Evolutionary conservation across 2,888 invertebrate genomes (phyloP).

Genomic region (Cremastinae sp.): DNA sequence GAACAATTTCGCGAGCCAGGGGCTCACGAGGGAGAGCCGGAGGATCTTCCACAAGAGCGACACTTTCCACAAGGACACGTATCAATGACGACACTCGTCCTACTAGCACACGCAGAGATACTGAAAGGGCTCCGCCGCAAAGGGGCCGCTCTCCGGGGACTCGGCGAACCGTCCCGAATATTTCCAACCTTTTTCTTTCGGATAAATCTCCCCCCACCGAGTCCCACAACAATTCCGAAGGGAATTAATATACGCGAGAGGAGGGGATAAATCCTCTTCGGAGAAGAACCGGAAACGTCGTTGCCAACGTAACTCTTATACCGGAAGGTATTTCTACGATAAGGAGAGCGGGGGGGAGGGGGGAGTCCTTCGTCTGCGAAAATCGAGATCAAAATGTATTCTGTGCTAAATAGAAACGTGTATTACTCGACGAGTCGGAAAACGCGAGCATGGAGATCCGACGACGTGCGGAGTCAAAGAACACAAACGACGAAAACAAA

Average conservation of each 20-base stretch:
- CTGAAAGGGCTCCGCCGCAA: slow-evolving; percentile 70
- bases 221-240: neutral
- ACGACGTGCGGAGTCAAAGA: neutral
- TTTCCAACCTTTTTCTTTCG: neutral
- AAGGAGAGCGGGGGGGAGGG: slow-evolving; percentile 28
- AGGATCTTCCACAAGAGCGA: slow-evolving; percentile 89
- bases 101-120: slow-evolving; percentile 83
- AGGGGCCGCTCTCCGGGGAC: slow-evolving; percentile 32
- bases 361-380: slow-evolving; percentile 42
- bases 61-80: slow-evolving; percentile 87
- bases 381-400: slow-evolving; percentile 38
- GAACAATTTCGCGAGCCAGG: slow-evolving; percentile 88
- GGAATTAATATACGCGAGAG: neutral
- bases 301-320: neutral
- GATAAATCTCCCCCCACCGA: neutral
- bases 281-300: neutral
- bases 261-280: neutral
- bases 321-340: neutral
- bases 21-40: slow-evolving; percentile 81
- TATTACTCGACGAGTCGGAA: slow-evolving; percentile 3
- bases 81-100: slow-evolving; percentile 89
- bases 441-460: slow-evolving; percentile 3
- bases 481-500: no score
- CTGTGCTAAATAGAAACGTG: slow-evolving; percentile 44
- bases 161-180: slow-evolving; percentile 7